Base-by-base conservation (phyloP, 2,113 vertebrate species). In the Climacteris rufus region DNA sequence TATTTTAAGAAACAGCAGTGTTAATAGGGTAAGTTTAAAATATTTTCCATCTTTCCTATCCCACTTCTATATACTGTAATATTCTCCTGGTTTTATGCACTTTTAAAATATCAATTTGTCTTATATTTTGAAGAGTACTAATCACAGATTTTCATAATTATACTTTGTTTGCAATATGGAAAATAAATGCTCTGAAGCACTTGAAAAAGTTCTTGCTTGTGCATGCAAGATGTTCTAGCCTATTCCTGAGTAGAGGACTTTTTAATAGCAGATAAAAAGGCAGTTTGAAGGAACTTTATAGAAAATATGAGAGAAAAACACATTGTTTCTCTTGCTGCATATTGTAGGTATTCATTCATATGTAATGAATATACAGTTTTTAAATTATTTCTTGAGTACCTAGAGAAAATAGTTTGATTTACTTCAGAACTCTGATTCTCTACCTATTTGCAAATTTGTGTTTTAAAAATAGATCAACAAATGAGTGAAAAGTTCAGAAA, bases 1-100 rank as follows among this genome's bases (percentile, higher is more conserved):
- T 91, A 97, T 99, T 97, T 97, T 99, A 94, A 97, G 63, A 83
- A 96, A 84, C 50, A 95, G 23, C 52, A 92, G 60, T 81, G 92
- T 98, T 66, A 97, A 98, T 78, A 93, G 97, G 98, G 99, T 99
- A 98, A 99, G 99, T 98, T 87, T 83, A 80, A 92, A 94, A n/a
- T 22, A 14, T 65, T 65, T 93, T 81, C 33, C 44, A 4, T 82
- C 47, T 54, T 76, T 86, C 22, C 4, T 47, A 59, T 13, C n/a
- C 8, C 19, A 40, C 30, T 89, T 83, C n/a, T 50, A 17, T 61
- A 54, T 52, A 13, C 15, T 22, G 14, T 45, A 71, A 49, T 60
- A 63, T 23, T 89, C 18, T 60, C 4, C 22, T 94, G 20, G 1
- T 14, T 84, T 79, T 50, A 39, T 24, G 14, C 35, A 16, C 28